Base-by-base conservation (phyloP, 2,113 vertebrate species). In the Brachypodius melanocephalos region DNA sequence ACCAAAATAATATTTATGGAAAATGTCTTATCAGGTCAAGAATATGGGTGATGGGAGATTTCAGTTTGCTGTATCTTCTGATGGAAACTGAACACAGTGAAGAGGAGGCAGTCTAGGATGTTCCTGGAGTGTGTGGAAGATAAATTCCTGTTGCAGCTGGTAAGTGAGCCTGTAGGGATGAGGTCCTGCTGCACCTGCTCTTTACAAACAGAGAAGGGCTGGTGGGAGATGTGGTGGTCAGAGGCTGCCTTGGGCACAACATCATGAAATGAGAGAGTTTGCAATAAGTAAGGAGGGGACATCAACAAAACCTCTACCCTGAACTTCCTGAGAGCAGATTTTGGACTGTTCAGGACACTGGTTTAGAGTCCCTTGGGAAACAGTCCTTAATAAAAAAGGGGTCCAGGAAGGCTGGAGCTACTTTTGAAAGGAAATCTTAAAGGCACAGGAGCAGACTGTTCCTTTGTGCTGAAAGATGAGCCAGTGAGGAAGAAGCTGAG, bases 21-120 rank as follows among this genome's bases (percentile, higher is more conserved):
- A 78, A 71, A 74, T 81, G 75, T 80, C 55, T 88, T 90, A 92
- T 78, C n/a, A 43, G 11, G 22, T 86, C 38, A 84, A 71, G 61
- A 80, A 72, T 71, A 67, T 52, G 46, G n/a, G 12, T 78, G 20
- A 59, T 46, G 38, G 19, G 25, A 67, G 19, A 34, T 17, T 61
- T 67, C 34, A 46, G 46, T 24, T 75, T 40, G 24, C 24, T 40
- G 40, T 14, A 46, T 61, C 25, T 45, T 58, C 46, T 31, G 46
- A 31, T 13, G 17, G 40, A 61, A 54, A 42, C 25, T 12, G 12
- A 59, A 21, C 32, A 52, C 24, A 61, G n/a, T n/a, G 40, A 43
- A 59, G 19, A 66, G 32, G 24, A 81, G 9, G 9, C 52, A 52
- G 29, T n/a, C 40, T 17, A 26, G 54, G 24, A 89, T 5, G 18